Base-by-base conservation (phyloP, 2,797 vertebrate species). In the Neosilurus hyrtlii region DNA sequence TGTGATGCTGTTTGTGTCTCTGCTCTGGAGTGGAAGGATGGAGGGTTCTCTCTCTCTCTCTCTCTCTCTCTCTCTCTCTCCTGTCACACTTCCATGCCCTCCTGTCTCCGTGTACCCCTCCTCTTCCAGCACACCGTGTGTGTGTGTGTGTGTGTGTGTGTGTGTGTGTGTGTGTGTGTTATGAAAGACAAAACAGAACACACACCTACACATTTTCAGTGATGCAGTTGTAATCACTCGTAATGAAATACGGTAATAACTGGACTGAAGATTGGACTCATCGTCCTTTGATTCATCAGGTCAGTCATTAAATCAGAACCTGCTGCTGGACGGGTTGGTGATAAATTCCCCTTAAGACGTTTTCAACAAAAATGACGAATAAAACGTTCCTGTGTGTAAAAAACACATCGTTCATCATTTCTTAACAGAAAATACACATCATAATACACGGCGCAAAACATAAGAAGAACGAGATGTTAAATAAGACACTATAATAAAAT, bases 31-130 rank as follows among this genome's bases (percentile, higher is more conserved):
- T 70, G 66, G 82, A 79, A 74, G 43, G 67, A 62, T 24, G 49
- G 35, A 54, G 3, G 62, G 37, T n/a, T n/a, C n/a, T n/a, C n/a
- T 80, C 81, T 72, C 77, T 62, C 8, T 71, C 72, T 35, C 61
- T 78, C 26, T 71, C 88, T 30, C 68, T 74, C 56, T 59, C 81
- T 81, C 59, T 51, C 68, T 65, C 62, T 83, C 16, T 54, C 61
- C 76, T 73, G 74, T 77, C 71, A 79, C 67, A 83, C 82, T 79
- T 83, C 61, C 43, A 83, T 54, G 51, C 76, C 76, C 68, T 79
- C 52, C 59, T 71, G 67, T 81, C 54, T 65, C 66, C 35, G 51
- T 56, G 74, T 62, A 22, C 81, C 51, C 61, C 74, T 78, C 81
- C 63, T 59, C 66, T 78, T 56, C 54, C 1, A 78, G 65, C 54